Base-by-base conservation (phyloP, 2,888 invertebrate species). In the Rapana venosa region DNA sequence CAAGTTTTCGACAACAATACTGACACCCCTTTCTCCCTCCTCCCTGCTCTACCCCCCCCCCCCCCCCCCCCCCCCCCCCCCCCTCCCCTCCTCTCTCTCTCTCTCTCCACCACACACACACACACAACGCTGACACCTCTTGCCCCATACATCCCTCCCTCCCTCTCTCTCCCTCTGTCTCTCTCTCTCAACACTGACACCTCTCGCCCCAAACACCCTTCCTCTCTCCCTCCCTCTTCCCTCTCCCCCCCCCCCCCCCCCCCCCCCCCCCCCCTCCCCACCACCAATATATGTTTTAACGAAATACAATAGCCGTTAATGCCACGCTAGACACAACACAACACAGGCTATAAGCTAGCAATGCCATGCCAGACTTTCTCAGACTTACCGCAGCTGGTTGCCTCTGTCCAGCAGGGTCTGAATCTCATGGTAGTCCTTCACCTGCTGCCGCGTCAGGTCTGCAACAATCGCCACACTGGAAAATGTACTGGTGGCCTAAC, bases 361-460 rank as follows among this genome's bases (percentile, higher is more conserved):
- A 47, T 8, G 8, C 47, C 47, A 47, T 47, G 47, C 47, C 47
- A 47, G 47, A 47, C 47, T 47, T 47, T 8, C 4, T 47, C 47
- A 79, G 0, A 87, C 90, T 85, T 92, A 96, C 95, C 96, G 95
- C 92, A 93, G 93, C 74, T 95, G 93, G 91, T 95, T 96, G 85
- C 95, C 96, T 90, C 92, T 93, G 87, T 94, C 94, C 81, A 96
- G 90, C 56, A 96, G 92, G 20, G 92, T 92, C 90, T 95, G 95
- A 17, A 96, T 94, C 84, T 94, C 93, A 17, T 92, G 87, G 91
- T 94, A 94, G 91, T 95, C 94, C 88, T 94, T 95, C 30, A 96
- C 95, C 58, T 92, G 88, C 91, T 96, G 96, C 81, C 93, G 93
- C 0, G 95, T 94, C 56, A 96, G 92, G 93, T 95, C 96, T 96